phyloP scores from a whole-genome alignment of 2,797 vertebrate species.

The Labroides dimidiatus region DNA sequence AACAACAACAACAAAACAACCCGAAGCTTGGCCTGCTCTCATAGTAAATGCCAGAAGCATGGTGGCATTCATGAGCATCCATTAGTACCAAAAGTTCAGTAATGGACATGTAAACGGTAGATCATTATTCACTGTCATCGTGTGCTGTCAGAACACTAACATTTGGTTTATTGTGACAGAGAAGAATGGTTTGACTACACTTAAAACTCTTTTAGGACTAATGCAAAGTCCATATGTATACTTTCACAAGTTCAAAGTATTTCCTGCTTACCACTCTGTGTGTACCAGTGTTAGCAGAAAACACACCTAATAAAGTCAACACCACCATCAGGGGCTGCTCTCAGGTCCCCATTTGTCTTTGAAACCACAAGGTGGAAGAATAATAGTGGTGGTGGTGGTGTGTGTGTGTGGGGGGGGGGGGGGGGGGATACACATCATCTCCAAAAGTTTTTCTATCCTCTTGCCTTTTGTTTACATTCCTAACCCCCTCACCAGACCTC shows the following conservation, averaged over 20 bases:
- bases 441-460: constrained; percentile 38
- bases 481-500: constrained; percentile 56
- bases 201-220: constrained; percentile 3
- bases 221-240: constrained; percentile 17
- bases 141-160: constrained; percentile 23
- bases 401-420: too few species aligned
- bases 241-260: not conserved
- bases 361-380: constrained; percentile 12
- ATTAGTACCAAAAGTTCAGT: constrained; percentile 38
- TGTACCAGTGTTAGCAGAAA: constrained; percentile 12
- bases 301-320: constrained; percentile 7
- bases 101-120: constrained; percentile 10
- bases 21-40: too few species aligned
- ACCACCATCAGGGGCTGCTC: not conserved
- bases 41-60: constrained; percentile 1
- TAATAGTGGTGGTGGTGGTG: constrained; percentile 18
- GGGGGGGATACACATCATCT: constrained; percentile 28
- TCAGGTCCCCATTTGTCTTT: constrained; percentile 15
- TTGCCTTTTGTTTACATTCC: constrained; percentile 74
- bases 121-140: constrained; percentile 43
- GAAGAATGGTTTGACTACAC: constrained; percentile 4
- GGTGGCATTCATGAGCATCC: constrained; percentile 16
- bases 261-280: constrained; percentile 11
- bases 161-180: constrained; percentile 30
- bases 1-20: too few species aligned